These are phyloP conservation scores for Cromileptes altivelis DNA, from an alignment of 2,113 vertebrate genomes.

Conservation along the genomic window DNA sequence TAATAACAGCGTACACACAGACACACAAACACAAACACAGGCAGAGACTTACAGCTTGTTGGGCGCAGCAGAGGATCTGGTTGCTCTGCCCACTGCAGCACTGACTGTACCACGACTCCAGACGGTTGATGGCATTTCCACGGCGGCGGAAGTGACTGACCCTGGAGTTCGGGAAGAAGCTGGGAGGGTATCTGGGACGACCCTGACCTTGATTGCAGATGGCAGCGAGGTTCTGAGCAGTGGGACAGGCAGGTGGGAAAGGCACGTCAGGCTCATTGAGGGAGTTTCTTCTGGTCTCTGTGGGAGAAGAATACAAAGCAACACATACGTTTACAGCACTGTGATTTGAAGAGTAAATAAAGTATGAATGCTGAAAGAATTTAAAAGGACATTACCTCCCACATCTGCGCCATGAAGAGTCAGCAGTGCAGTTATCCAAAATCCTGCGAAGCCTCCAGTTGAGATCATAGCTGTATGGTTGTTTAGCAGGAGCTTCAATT, in stretches of 20 bases:
- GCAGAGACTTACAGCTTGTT: slow-evolving; percentile 81
- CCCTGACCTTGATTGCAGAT: slow-evolving; percentile 76
- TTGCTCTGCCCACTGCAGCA: slow-evolving; percentile 76
- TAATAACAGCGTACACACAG: not conserved
- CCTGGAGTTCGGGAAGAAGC: slow-evolving; percentile 78
- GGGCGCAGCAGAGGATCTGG: slow-evolving; percentile 79
- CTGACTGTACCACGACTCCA: slow-evolving; percentile 76
- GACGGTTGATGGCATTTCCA: slow-evolving; percentile 79
- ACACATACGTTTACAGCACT: not conserved
- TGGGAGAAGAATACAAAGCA: slow-evolving; percentile 24
- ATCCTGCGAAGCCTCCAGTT: slow-evolving; percentile 16
- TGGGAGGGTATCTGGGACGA: slow-evolving; percentile 73
- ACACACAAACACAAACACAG: not conserved
- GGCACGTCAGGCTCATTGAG: slow-evolving; percentile 45
- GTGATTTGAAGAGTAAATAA: not conserved
- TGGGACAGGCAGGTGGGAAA: slow-evolving; percentile 87
- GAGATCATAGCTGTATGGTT: slow-evolving; percentile 55
- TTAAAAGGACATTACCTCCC: slow-evolving; percentile 59
- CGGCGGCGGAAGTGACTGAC: slow-evolving; percentile 82
- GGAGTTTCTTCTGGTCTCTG: slow-evolving; percentile 28
- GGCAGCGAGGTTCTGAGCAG: slow-evolving; percentile 64
- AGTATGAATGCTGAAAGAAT: not conserved
- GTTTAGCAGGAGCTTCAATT: not conserved
- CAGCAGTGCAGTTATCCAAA: slow-evolving; percentile 63
- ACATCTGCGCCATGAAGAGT: slow-evolving; percentile 38